These are phyloP conservation scores for Corythornis madagascariensis DNA, from an alignment of 2,113 vertebrate genomes.

Conservation along the genomic window DNA sequence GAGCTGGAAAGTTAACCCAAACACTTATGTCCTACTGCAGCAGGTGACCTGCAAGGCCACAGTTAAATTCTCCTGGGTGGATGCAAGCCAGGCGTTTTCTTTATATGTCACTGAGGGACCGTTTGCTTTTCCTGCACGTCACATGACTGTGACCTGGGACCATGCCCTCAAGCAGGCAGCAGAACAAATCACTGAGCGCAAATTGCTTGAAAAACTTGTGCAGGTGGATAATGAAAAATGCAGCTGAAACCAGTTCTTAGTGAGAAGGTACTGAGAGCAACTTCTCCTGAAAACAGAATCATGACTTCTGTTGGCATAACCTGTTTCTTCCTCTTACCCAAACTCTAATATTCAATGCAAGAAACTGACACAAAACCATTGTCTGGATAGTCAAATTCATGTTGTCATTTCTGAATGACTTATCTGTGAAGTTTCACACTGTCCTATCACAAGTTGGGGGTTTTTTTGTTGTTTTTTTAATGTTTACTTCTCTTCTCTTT, in stretches of 20 bases:
- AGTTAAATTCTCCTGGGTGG: background rate
- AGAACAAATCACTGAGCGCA: background rate
- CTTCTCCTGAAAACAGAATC: background rate
- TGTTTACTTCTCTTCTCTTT: background rate
- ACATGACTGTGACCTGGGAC: slow-evolving; percentile 12
- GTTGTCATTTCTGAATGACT: background rate
- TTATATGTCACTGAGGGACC: background rate
- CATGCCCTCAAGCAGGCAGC: background rate
- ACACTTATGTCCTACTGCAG: background rate
- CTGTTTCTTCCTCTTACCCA: background rate
- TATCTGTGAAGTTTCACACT: background rate
- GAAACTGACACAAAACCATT: background rate
- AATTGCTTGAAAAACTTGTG: slow-evolving; percentile 5
- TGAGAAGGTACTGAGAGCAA: background rate
- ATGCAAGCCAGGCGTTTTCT: background rate
- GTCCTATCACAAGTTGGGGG: background rate
- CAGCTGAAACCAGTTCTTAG: background rate
- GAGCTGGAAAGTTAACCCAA: slow-evolving; percentile 3
- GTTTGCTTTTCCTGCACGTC: slow-evolving; percentile 13
- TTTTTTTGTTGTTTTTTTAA: background rate
- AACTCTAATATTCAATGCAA: background rate
- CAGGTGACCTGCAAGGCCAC: background rate
- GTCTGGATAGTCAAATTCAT: background rate
- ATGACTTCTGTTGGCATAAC: background rate
- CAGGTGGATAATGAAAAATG: slow-evolving; percentile 7